Conservation (phyloP, 2,113 vertebrate genomes). For the Phrynosoma platyrhinos region DNA sequence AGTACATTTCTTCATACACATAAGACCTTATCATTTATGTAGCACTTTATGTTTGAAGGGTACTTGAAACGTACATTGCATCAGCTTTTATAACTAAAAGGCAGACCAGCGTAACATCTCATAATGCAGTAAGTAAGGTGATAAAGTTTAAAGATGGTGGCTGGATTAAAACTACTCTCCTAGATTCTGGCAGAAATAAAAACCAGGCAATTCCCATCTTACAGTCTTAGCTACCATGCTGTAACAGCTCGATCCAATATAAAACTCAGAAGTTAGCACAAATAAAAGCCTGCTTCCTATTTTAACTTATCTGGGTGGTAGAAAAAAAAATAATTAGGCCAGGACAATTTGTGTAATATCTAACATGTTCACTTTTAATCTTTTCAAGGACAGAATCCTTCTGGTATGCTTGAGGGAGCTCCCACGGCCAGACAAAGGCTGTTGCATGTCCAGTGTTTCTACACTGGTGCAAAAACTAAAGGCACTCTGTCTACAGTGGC, state of each 20-base stretch:
- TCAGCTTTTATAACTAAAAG: not conserved
- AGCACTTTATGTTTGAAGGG: not conserved
- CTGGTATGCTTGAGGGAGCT: conserved; percentile 15
- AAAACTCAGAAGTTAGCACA: not conserved
- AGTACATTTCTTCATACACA: not conserved
- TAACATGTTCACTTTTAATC: not conserved
- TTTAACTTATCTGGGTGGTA: not conserved
- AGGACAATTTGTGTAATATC: not conserved
- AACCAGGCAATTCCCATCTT: not conserved
- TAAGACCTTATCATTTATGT: not conserved
- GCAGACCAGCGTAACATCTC: not conserved
- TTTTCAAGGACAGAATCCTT: conserved; percentile 3
- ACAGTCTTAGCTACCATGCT: not conserved
- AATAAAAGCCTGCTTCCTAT: not conserved
- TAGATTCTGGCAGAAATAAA: not conserved
- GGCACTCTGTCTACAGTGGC: not conserved
- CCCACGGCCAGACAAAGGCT: conserved; percentile 30
- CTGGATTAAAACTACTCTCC: not conserved
- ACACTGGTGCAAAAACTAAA: not conserved
- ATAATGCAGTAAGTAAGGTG: not conserved
- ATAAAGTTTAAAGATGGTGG: not conserved
- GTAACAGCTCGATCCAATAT: not conserved
- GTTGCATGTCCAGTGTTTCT: not conserved
- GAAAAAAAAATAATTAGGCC: not conserved
- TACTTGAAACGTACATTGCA: not conserved